phyloP scores from a whole-genome alignment of 1,140 invertebrate species.

The Plutomurus gul region DNA sequence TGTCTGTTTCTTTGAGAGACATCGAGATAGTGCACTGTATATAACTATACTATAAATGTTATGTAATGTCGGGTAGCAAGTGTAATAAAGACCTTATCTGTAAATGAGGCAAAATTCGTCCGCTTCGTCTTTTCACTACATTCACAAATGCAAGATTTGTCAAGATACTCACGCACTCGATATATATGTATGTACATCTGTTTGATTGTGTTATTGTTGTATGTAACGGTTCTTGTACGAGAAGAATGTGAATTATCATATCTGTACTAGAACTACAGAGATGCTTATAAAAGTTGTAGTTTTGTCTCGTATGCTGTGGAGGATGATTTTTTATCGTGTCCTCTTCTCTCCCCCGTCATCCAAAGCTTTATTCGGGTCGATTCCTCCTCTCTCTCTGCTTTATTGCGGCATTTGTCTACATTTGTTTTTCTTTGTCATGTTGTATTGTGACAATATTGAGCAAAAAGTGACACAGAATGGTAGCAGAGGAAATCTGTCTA shows the following conservation, averaged over 20 bases:
- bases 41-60: background rate
- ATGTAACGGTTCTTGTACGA: too few species aligned
- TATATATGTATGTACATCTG: background rate
- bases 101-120: background rate
- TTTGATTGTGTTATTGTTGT: too few species aligned
- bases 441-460: background rate
- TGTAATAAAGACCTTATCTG: background rate
- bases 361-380: constrained; percentile 20
- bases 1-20: background rate
- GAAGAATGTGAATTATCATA: background rate
- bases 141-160: background rate
- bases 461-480: background rate
- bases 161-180: background rate
- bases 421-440: background rate
- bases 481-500: background rate
- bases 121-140: too few species aligned
- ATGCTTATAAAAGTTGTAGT: background rate
- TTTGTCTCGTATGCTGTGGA: too few species aligned
- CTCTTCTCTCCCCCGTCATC: background rate
- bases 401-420: constrained; percentile 21
- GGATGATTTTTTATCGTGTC: constrained; percentile 13
- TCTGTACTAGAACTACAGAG: background rate
- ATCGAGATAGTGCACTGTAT: too few species aligned
- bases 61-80: background rate
- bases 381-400: constrained; percentile 1